Percentiles rank a stretch among this genome's conserved stretches.
Evolutionary conservation across 2,888 invertebrate species (phyloP).

Genomic region (Globia sparganii): DNA sequence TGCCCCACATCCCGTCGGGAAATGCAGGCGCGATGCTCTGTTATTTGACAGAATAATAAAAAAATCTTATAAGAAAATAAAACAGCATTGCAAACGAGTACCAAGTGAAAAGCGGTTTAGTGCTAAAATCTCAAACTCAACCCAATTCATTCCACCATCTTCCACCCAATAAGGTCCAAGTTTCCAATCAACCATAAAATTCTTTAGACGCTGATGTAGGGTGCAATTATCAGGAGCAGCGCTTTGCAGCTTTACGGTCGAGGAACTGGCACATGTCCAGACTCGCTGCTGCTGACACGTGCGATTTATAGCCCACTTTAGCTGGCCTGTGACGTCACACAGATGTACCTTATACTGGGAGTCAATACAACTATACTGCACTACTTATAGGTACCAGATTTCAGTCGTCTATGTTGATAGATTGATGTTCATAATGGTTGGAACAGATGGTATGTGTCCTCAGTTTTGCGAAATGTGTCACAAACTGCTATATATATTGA

Average conservation of each 20-base stretch:
- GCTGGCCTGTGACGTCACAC: constrained; percentile 35
- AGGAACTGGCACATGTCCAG: constrained; percentile 59
- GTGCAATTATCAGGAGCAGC: constrained; percentile 48
- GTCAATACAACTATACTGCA: constrained; percentile 8
- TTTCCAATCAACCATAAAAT: constrained; percentile 45
- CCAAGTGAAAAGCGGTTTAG: neutral
- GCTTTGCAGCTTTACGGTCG: constrained; percentile 35
- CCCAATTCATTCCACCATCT: neutral
- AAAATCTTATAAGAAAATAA: neutral
- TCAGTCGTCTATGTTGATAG: constrained; percentile 10
- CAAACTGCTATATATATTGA: neutral
- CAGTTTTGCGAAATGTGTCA: neutral
- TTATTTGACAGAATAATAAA: neutral
- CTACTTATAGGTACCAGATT: neutral
- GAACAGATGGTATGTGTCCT: neutral
- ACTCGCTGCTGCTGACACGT: constrained; percentile 50
- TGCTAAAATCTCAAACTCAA: neutral
- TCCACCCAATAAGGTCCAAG: constrained; percentile 16
- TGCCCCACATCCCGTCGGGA: neutral
- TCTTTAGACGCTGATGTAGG: constrained; percentile 47
- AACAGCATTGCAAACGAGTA: neutral
- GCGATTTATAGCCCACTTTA: constrained; percentile 63
- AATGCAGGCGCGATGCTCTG: neutral
- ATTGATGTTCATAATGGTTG: constrained; percentile 15
- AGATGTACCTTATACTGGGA: constrained; percentile 5